phyloP scores from a whole-genome alignment of 2,888 invertebrate genomes.

The Branchellion lobata region DNA sequence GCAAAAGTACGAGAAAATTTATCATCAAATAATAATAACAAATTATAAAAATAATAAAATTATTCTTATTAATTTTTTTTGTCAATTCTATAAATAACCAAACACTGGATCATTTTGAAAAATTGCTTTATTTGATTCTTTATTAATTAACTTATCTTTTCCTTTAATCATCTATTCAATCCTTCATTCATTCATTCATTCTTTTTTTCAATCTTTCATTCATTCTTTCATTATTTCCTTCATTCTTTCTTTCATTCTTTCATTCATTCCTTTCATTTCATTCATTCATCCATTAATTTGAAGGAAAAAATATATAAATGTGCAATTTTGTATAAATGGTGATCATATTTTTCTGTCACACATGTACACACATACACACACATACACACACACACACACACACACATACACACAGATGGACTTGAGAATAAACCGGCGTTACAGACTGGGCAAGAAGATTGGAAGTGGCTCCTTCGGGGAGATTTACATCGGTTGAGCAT shows the following conservation, averaged over 20 bases:
- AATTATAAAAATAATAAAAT: background rate
- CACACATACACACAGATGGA: slow-evolving; percentile 69
- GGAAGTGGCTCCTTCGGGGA: slow-evolving; percentile 99
- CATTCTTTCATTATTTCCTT: background rate
- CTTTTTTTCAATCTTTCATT: background rate
- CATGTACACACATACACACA: slow-evolving; percentile 7
- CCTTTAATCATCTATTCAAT: no score
- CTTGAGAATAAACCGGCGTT: slow-evolving; percentile 78
- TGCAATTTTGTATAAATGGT: no score
- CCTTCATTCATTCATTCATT: background rate
- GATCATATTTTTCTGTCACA: no score
- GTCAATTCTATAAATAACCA: no score
- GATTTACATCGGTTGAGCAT: slow-evolving; percentile 62
- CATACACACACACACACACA: slow-evolving; percentile 12
- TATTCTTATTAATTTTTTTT: no score
- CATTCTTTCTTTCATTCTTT: background rate
- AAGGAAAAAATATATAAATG: no score
- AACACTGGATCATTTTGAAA: no score
- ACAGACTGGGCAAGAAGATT: slow-evolving; percentile 94
- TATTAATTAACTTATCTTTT: no score
- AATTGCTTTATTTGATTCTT: no score
- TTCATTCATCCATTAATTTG: background rate
- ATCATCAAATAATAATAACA: background rate
- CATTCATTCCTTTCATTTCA: background rate
- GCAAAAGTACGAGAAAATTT: background rate